Evolutionary conservation across 2,113 vertebrate species (phyloP).

Genomic region (Lagopus muta): DNA sequence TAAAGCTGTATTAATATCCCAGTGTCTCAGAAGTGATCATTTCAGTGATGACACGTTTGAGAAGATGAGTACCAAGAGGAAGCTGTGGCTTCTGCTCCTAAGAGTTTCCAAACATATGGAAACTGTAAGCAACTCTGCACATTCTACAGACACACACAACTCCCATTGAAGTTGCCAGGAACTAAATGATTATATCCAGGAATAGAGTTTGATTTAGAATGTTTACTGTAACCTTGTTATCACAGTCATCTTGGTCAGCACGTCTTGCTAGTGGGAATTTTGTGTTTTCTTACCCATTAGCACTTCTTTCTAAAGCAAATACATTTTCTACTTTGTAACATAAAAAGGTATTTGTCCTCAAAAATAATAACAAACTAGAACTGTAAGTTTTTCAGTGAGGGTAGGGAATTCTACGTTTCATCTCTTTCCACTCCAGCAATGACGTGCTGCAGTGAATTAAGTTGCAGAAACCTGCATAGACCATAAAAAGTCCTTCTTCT

Average conservation of each 20-base stretch:
- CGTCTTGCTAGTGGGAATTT: background rate
- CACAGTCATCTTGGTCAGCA: background rate
- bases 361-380: background rate
- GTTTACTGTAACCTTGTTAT: background rate
- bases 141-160: background rate
- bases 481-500: background rate
- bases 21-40: background rate
- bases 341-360: background rate
- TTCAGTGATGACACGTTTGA: background rate
- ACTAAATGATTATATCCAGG: background rate
- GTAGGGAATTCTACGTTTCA: background rate
- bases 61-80: background rate
- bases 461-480: background rate
- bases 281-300: background rate
- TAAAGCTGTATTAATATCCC: background rate
- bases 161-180: background rate
- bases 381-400: accelerated
- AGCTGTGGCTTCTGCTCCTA: background rate
- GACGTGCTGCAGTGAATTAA: background rate
- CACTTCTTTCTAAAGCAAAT: background rate
- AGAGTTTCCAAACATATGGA: background rate
- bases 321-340: background rate
- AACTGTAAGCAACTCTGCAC: background rate
- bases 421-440: background rate
- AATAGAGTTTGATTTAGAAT: accelerated